Evolutionary conservation across 2,888 invertebrate genomes (phyloP), one percentile per base, ranked within the genome.

Genomic region (Caenorhabditis sp.): DNA sequence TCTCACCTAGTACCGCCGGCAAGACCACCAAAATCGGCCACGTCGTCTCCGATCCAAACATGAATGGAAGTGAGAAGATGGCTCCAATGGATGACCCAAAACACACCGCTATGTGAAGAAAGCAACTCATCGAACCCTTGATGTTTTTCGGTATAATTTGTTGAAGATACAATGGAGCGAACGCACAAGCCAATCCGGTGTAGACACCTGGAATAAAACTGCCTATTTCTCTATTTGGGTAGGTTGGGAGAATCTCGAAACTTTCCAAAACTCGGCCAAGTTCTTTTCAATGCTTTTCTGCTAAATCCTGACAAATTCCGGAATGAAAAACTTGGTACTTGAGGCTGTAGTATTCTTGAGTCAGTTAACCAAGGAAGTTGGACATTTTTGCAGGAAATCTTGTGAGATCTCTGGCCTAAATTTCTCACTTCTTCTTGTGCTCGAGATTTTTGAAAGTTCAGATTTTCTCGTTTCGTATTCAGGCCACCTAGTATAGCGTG

Each of bases 41-140:
- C 0, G 85, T 86, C 14, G 73, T 56, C 0, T 72, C 70, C 19
- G 75, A 76, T 19, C 90, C 90, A 12, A 90, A 83, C 80, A 91
- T 87, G 64, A 87, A 89, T 12, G 87, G 86, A 10, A 91, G 80
- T 6, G 90, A 90, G 41, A 91, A 79, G 31, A 91, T 77, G 8
- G 88, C 90, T n/a, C 86, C 90, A 2, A 90, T 59, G 2, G 90
- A 88, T 2, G 90, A 85, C 7, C 91, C 91, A 26, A 89, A 85
- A 74, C 90, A 89, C 0, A 91, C 90, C 1, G 89, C 84, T 19
- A 91, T 91, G 80, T 91, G 91, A 19, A 91, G 85, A 51, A 89
- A 90, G 59, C 89, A 89, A 47, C 85, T 83, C 59, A 89, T 81
- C 1, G 87, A 85, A 24, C 89, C 88, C 79, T 89, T 90, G n/a